Evolutionary conservation across 2,888 invertebrate genomes (phyloP), one percentile per base, ranked within the genome.

Genomic region (Serrognathus titanus): DNA sequence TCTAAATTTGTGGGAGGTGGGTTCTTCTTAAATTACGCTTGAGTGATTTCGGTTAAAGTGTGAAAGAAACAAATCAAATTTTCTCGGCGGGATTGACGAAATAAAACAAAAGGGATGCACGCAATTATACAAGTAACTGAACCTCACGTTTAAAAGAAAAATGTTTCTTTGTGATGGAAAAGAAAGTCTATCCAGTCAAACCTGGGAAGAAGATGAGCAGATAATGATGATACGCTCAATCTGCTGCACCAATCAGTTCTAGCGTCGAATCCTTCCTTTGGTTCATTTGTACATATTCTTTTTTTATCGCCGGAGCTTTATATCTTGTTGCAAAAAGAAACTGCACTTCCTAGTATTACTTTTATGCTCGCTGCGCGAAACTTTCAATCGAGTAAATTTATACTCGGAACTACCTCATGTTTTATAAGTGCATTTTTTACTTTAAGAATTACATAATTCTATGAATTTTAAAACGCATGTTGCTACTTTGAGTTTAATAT

Each of bases 191-290:
- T 64, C 63, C 66, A 69, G 70, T 72, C 70, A 71, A 66, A 66
- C 63, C 67, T 68, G 68, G 70, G 41, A 51, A 48, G 51, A 49
- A 54, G 58, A 72, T 71, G 71, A 71, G 70, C 68, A 71, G 71
- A 71, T 71, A 72, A 72, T 71, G 71, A 63, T 70, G 71, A 71
- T 71, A 69, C 69, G 68, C 69, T 69, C 71, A 71, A 71, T 71
- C 71, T 72, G 71, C 69, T 67, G 67, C 70, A 67, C 69, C 71
- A 71, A 72, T 72, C 72, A 70, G 69, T 69, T 66, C 67, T 31
- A 62, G 69, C 69, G 68, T 71, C 70, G 70, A 68, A 69, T 67
- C 69, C 68, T 67, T 69, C 64, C 68, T 65, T 62, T 55, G 60
- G 49, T 55, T 53, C 55, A 60, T 61, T 54, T 57, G 59, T 62